phyloP scores from a whole-genome alignment of 2,888 invertebrate genomes.

The Mythimna lalbum region DNA sequence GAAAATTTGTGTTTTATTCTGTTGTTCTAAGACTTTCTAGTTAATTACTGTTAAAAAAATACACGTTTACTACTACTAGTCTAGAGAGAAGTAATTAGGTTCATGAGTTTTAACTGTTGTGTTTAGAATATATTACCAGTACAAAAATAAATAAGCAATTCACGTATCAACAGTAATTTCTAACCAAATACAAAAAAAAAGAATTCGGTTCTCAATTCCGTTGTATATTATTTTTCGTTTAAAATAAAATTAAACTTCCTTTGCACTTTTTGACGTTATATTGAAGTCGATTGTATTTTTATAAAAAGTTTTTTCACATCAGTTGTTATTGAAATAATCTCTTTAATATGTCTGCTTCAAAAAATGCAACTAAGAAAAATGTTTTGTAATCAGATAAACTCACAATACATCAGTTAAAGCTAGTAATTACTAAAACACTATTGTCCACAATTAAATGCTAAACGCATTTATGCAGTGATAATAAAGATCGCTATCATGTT shows the following conservation, averaged over 20 bases:
- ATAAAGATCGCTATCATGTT: constrained; percentile 62
- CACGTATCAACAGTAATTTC: background rate
- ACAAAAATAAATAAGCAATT: background rate
- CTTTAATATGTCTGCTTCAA: background rate
- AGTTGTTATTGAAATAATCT: background rate
- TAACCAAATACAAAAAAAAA: too few species aligned
- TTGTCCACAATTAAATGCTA: constrained; percentile 53
- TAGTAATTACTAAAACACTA: constrained; percentile 41
- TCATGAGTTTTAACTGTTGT: background rate
- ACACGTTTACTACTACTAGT: background rate
- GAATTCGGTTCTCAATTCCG: too few species aligned
- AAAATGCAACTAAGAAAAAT: background rate
- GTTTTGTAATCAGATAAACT: constrained; percentile 21
- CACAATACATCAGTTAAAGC: constrained; percentile 42
- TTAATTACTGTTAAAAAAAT: constrained; percentile 2
- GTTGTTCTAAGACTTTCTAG: background rate
- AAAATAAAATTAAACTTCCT: too few species aligned
- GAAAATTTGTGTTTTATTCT: constrained; percentile 39
- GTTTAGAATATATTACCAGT: background rate
- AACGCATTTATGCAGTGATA: constrained; percentile 47
- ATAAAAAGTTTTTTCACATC: background rate
- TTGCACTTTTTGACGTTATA: too few species aligned
- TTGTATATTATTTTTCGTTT: too few species aligned
- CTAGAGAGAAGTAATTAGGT: background rate
- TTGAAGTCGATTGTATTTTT: too few species aligned